Conservation (phyloP, 30 jellyfish, hydroid and myxozoan genomes). For the Pseudorhiza aurosa region DNA sequence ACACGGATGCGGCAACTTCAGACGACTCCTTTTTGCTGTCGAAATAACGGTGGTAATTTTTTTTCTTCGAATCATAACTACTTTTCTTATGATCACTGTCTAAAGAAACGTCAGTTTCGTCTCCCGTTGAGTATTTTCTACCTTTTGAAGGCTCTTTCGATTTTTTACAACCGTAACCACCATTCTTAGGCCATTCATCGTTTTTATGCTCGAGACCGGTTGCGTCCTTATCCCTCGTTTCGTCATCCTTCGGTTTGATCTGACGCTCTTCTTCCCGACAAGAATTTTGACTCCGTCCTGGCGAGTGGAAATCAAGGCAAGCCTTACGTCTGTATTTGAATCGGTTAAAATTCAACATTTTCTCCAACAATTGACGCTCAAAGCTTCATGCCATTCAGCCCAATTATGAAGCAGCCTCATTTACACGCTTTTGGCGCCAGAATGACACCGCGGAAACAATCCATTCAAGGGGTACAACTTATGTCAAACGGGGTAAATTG, state of each 20-base stretch:
- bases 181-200: neutral
- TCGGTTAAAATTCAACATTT: constrained; percentile 28
- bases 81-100: too few species aligned
- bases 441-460: too few species aligned
- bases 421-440: neutral
- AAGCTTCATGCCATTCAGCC: neutral
- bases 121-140: too few species aligned
- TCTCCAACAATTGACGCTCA: neutral
- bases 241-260: neutral
- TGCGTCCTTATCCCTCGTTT: neutral
- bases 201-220: neutral
- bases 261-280: neutral
- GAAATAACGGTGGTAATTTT: too few species aligned
- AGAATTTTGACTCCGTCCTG: neutral
- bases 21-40: too few species aligned
- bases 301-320: constrained; percentile 21
- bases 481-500: too few species aligned
- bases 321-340: constrained; percentile 31
- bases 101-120: too few species aligned
- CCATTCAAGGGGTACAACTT: too few species aligned
- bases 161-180: too few species aligned
- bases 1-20: neutral
- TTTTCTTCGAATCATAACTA: too few species aligned
- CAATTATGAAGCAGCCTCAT: neutral
- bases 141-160: too few species aligned